Evolutionary conservation across 2,888 invertebrate species (phyloP).

Genomic region (Aporophyla nigra): DNA sequence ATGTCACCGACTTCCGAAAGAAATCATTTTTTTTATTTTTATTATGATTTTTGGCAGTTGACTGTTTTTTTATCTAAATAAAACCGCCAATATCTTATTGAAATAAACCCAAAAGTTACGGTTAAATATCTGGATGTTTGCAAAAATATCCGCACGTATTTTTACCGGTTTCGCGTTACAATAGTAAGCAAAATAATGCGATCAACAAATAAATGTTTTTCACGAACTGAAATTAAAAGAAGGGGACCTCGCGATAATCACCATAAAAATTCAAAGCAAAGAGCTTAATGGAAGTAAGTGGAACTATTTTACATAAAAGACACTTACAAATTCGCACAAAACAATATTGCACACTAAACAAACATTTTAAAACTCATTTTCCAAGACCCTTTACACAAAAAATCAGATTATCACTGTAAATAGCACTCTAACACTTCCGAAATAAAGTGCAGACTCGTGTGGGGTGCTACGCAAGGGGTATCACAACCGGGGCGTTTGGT

Average conservation of each 20-base stretch:
- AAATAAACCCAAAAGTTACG: too few species aligned
- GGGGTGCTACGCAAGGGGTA: constrained; percentile 65
- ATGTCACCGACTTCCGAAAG: too few species aligned
- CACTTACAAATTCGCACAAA: constrained; percentile 65
- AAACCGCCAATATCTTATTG: too few species aligned
- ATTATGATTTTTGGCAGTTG: too few species aligned
- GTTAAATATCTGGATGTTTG: too few species aligned
- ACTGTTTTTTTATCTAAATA: too few species aligned
- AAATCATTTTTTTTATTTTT: too few species aligned
- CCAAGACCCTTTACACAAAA: constrained; percentile 65
- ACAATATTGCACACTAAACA: constrained; percentile 74
- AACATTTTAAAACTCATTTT: constrained; percentile 74
- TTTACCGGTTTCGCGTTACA: too few species aligned
- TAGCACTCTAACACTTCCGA: background rate
- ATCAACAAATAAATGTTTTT: background rate
- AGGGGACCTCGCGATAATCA: background rate
- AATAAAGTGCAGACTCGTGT: constrained; percentile 49
- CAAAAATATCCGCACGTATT: too few species aligned
- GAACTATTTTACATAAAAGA: constrained; percentile 53
- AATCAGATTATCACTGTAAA: constrained; percentile 24
- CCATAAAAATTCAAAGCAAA: constrained; percentile 23
- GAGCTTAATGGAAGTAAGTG: constrained; percentile 18
- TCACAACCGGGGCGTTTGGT: constrained; percentile 71
- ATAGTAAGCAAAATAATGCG: background rate
- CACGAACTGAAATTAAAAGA: background rate